phyloP scores from a whole-genome alignment of 2,113 vertebrate species.

The Siniperca knerii region DNA sequence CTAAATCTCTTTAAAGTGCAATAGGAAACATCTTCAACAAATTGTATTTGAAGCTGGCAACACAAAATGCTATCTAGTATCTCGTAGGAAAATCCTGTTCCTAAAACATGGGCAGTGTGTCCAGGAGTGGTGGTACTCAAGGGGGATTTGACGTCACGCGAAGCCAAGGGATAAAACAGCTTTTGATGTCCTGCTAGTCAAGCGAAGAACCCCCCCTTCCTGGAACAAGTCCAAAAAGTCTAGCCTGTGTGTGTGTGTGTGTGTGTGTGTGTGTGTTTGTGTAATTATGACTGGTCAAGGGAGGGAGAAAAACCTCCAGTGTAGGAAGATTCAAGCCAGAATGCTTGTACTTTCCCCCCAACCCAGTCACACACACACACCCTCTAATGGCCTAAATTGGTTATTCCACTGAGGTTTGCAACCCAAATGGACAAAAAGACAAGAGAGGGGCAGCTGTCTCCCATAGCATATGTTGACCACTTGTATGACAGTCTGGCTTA shows the following conservation, averaged over 20 bases:
- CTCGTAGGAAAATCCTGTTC: conserved; percentile 65
- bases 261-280: conserved; percentile 7
- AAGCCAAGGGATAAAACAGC: conserved; percentile 58
- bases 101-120: conserved; percentile 40
- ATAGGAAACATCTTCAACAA: conserved; percentile 25
- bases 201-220: conserved; percentile 48
- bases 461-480: conserved; percentile 69
- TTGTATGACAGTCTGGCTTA: conserved; percentile 62
- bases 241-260: conserved; percentile 43
- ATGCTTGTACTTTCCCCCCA: background rate
- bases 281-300: conserved; percentile 63
- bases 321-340: conserved; percentile 16
- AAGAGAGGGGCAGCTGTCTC: conserved; percentile 63
- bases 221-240: conserved; percentile 64
- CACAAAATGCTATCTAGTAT: conserved; percentile 28
- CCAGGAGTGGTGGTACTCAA: conserved; percentile 46
- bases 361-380: conserved; percentile 48
- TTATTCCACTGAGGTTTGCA: conserved; percentile 58
- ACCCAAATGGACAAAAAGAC: conserved; percentile 62
- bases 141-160: conserved; percentile 63
- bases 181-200: conserved; percentile 69
- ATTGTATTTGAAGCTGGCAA: conserved; percentile 32
- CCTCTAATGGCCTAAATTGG: conserved; percentile 71
- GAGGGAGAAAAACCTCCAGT: conserved; percentile 39
- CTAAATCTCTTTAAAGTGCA: conserved; percentile 55